These are phyloP conservation scores for Rhinoptilus africanus DNA, from an alignment of 2,113 vertebrate genomes.

Conservation along the genomic window DNA sequence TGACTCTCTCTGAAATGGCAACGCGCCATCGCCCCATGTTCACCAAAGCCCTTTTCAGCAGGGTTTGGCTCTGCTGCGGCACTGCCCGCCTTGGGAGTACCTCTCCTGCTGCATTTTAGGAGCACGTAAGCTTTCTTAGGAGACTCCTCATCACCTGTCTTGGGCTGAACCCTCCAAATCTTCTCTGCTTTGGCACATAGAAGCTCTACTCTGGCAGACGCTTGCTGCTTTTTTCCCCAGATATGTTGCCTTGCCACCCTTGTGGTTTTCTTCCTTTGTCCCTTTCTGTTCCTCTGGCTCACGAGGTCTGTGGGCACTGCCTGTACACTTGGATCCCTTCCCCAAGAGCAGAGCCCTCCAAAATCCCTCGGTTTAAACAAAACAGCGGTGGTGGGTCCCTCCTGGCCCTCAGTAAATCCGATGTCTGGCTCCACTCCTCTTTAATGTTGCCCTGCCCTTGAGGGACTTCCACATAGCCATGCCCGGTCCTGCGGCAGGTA, in stretches of 20 bases:
- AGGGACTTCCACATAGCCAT: neutral
- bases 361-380: neutral
- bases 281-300: neutral
- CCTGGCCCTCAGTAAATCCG: neutral
- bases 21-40: accelerated
- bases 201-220: neutral
- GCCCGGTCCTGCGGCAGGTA: neutral
- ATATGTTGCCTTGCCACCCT: neutral
- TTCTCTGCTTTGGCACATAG: neutral
- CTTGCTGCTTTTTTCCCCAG: neutral
- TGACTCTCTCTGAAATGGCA: neutral
- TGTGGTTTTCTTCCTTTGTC: neutral
- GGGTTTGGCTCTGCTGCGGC: accelerated
- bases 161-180: neutral
- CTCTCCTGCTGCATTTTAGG: neutral
- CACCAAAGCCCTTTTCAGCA: neutral
- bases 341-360: too few species aligned
- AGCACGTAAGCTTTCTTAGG: neutral
- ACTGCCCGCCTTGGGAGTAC: accelerated
- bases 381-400: accelerated
- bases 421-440: accelerated
- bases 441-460: neutral
- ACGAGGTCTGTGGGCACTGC: accelerated
- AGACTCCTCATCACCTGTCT: neutral
- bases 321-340: neutral